Evolutionary conservation across 2,113 vertebrate genomes (phyloP).

Genomic region (Tyto alba): DNA sequence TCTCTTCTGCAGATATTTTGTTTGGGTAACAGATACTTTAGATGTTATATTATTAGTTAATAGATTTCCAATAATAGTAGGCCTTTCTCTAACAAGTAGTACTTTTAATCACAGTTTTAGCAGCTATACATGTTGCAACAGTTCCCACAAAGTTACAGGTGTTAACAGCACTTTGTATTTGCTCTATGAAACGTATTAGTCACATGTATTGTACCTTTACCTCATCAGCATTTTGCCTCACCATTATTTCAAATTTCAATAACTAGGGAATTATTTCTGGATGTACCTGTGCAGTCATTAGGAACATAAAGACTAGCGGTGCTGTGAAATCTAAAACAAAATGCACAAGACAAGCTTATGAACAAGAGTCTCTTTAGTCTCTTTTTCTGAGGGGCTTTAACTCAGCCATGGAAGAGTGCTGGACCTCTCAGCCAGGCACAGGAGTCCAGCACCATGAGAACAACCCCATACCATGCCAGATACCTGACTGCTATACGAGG

Average conservation of each 20-base stretch:
- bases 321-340: neutral
- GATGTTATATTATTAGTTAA: neutral
- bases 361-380: neutral
- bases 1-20: neutral
- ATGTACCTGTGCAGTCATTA: neutral
- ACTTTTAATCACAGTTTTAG: neutral
- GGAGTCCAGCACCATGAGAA: accelerated
- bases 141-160: neutral
- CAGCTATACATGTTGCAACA: neutral
- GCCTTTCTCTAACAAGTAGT: neutral
- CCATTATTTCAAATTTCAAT: neutral
- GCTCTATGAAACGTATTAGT: neutral
- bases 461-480: neutral
- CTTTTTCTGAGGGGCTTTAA: neutral
- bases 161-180: neutral
- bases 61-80: neutral
- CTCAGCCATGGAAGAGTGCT: neutral
- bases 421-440: neutral
- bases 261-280: neutral
- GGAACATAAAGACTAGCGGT: neutral
- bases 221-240: neutral
- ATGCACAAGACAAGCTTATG: no score
- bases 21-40: neutral
- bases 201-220: neutral
- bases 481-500: accelerated